Evolutionary conservation across 2,113 vertebrate species (phyloP), one percentile per base, ranked within the genome.

Genomic region (Ascaphus truei): DNA sequence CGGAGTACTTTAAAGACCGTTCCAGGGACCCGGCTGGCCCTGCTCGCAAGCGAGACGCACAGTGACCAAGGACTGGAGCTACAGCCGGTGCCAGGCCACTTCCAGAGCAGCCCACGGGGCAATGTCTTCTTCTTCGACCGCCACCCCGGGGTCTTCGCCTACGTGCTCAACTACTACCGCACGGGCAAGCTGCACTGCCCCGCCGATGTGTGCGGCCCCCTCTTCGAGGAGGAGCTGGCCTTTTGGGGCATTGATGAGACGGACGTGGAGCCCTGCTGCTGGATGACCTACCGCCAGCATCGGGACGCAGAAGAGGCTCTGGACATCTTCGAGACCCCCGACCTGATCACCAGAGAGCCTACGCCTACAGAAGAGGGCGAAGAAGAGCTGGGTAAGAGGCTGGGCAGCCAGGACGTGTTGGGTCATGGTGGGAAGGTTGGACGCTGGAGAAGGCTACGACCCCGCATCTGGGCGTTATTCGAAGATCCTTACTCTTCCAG

Each of bases 241-340:
- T 98, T 96, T 77, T 96, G 95, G 95, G 95, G 95, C 75, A 95
- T 98, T 88, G 95, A 96, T 81, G 95, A 98, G 91, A 96, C 93
- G 41, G 95, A 98, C 84, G 95, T 98, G 89, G 95, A 98, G 88
- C 93, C 95, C 34, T 98, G 95, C 86, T 98, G 95, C 84, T 98
- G 95, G 95, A 98, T 98, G 95, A 93, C 91, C 29, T 97, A 97
- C 84, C 77, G 96, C 66, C 95, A 98, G 82, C 96, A 98, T 86
- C 88, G 96, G 27, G 96, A 97, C 79, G 96, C 95, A 3, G 95
- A 98, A 77, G 96, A 98, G 84, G 96, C 95, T 3, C 92, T 98
- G 29, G 95, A 97, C 80, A 96, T 94, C 81, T 98, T 98, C 59
- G 95, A 98, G 85, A 75, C 83, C 1, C 89, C 89, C 16, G 88